phyloP scores from a whole-genome alignment of 2,113 vertebrate genomes.

The Ginglymostoma cirratum region DNA sequence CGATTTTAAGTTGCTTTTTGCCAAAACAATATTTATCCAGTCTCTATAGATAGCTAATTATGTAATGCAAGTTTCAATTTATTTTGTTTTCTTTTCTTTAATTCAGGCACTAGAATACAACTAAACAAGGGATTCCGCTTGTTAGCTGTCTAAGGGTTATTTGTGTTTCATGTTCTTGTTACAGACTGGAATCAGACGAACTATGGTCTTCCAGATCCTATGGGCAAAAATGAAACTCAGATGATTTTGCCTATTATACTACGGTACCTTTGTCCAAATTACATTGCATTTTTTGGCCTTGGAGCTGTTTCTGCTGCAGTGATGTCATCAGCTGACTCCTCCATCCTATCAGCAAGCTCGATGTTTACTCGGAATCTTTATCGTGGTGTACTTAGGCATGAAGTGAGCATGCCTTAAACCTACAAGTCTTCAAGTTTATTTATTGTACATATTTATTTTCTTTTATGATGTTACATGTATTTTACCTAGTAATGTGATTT shows the following conservation, averaged over 20 bases:
- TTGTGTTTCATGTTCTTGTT: not conserved
- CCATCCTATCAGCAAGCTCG: constrained; percentile 39
- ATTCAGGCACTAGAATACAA: not conserved
- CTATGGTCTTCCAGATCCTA: constrained; percentile 33
- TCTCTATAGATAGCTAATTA: not conserved
- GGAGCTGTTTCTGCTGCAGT: constrained; percentile 36
- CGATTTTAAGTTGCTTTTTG: not conserved
- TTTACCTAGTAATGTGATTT: not conserved
- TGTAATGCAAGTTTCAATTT: not conserved
- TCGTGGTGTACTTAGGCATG: not conserved
- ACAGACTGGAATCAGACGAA: constrained; percentile 35
- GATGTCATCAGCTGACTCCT: constrained; percentile 38
- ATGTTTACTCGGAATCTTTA: constrained; percentile 40
- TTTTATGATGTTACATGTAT: not conserved
- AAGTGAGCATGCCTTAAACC: constrained; percentile 31
- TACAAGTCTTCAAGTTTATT: constrained; percentile 4
- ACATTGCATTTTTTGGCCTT: constrained; percentile 37
- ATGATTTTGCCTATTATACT: constrained; percentile 31
- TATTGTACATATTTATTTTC: not conserved
- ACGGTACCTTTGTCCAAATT: constrained; percentile 29
- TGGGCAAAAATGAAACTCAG: not conserved
- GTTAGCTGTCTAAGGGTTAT: not conserved
- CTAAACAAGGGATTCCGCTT: not conserved
- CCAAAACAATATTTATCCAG: not conserved
- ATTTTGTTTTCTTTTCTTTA: not conserved